phyloP scores from a whole-genome alignment of 1,140 invertebrate genomes.

The Samia ricini region DNA sequence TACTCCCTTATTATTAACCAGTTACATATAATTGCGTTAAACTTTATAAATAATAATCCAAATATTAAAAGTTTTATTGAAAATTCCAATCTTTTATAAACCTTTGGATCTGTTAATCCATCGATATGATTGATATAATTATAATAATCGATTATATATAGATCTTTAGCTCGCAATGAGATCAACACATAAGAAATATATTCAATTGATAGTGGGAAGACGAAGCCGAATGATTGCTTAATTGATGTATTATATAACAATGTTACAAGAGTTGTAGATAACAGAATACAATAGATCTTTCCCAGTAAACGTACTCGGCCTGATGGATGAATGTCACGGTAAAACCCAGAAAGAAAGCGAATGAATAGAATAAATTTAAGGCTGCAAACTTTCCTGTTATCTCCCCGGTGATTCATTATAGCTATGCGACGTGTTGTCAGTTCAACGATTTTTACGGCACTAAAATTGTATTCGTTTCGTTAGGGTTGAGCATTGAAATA shows the following conservation, averaged over 20 bases:
- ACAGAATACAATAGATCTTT: neutral
- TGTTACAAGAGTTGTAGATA: neutral
- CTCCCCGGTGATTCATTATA: neutral
- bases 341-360: neutral
- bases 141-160: neutral
- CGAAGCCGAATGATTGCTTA: neutral
- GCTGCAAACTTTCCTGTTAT: neutral
- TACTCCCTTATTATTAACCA: too few relatives aligned
- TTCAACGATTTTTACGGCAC: neutral
- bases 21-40: neutral
- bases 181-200: neutral
- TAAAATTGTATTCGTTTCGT: neutral
- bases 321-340: neutral
- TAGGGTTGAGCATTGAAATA: neutral
- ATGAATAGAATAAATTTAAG: neutral
- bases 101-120: neutral
- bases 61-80: neutral
- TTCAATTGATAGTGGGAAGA: neutral
- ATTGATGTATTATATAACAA: neutral
- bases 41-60: neutral
- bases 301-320: neutral
- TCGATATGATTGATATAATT: neutral
- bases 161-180: neutral
- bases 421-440: neutral
- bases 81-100: too few relatives aligned